Evolutionary conservation across 2,888 invertebrate genomes (phyloP), one percentile per base, ranked within the genome.

Genomic region (Erebia epiphron): DNA sequence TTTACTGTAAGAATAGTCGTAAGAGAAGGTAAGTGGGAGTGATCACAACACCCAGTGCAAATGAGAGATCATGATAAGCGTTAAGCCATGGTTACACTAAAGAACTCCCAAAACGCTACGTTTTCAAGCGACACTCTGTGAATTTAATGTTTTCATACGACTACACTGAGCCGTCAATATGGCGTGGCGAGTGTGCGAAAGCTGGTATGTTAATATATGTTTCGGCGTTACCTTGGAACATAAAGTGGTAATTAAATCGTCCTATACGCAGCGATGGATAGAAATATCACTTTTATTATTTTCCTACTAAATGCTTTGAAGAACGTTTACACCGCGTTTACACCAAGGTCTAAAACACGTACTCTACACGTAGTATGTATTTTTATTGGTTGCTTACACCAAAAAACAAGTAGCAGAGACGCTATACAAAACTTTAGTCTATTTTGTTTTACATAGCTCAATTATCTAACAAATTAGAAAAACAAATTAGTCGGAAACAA

Each of bases 231-330:
- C 96, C 96, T 96, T 96, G 82, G 95, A 95, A 94, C 95, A 95
- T 92, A 95, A 94, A 94, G 95, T 95, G 94, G 95, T 95, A 91
- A 96, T 95, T 94, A 95, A 95, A 95, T 96, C 96, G 89, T 96
- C 96, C 96, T 96, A 95, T 84, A 87, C 82, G 92, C 92, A 92
- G 92, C 92, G 86, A 91, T 90, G 90, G 86, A 81, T 90, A 89
- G 81, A 92, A 92, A 90, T 85, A 80, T 82, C 79, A 79, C 72
- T 79, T 70, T 61, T 69, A 75, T 77, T 77, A 75, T 76, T 78
- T 49, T 71, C 73, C 62, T 62, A 62, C 60, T 58, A 16, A 54
- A 54, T 54, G 9, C 11, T 54, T 54, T 54, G 18, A 18, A 18
- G 54, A 54, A 54, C 11, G 3, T 35, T 46, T 46, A 46, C 11